Base-by-base conservation (phyloP, 35 echinoderm and acorn worm genomes). In the Apostichopus californicus region DNA sequence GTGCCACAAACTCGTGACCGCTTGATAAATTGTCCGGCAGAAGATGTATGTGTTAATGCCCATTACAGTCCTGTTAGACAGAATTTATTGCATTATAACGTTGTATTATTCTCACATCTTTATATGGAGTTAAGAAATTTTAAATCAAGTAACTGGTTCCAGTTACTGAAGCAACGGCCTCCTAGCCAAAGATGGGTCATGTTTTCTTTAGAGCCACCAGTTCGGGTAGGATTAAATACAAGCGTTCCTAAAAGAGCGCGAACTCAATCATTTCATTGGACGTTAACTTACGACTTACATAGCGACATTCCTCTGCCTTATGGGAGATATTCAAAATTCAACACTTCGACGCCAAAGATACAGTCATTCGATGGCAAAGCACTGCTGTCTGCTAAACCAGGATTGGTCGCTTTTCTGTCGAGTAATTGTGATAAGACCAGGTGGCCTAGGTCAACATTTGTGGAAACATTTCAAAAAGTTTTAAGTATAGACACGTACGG, bases 201-300 rank as follows among this genome's bases (percentile, higher is more conserved):
- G 89, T 91, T 91, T 52, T 91, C 89, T 11, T 28, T 91, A 55
- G 89, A 91, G 18, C 89, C 89, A n/a, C 89, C 89, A 21, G 89
- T 91, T 12, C 34, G 89, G 1, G 89, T 91, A 2, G 89, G 89
- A 23, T 91, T 91, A 54, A 91, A 91, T 17, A 91, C 89, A 12
- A 78, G 72, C 71, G 89, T 79, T 3, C 89, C 89, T 13, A 91
- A 59, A 13, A 77, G 89, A 52, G 55, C 89, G 20, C 54, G 57
- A 57, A 15, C 26, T 8, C 54, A 57, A 59, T 91, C 77, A 57
- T 91, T 91, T 54, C 89, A 91, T 79, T 91, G 89, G 89, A 91
- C 89, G 8, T 57, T 59, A 60, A 91, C 89, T 3, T 91, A 91
- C 21, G 89, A 91, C 59, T 54, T 60, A 79, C 77, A n/a, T 15